Percentiles rank a stretch among this genome's conserved stretches.
Evolutionary conservation across 1,140 invertebrate genomes (phyloP).

Genomic region (Apocrypta bakeri): DNA sequence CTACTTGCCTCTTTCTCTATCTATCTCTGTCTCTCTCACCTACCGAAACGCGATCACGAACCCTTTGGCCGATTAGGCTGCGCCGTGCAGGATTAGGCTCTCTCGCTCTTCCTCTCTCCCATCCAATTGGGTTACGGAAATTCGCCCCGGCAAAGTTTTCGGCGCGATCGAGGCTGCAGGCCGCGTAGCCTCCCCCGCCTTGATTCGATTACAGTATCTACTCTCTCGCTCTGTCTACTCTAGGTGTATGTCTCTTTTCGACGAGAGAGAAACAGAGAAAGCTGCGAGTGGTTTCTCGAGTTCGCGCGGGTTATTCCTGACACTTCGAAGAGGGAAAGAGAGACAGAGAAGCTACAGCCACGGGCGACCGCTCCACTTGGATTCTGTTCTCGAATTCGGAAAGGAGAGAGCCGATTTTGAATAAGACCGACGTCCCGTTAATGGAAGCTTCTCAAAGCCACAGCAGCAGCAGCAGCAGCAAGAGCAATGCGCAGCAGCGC

Average conservation of each 20-base stretch:
- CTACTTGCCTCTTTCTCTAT: not conserved
- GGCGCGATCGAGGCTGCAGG: conserved; percentile 17
- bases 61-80: conserved; percentile 35
- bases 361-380: conserved; percentile 4
- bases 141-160: conserved; percentile 45
- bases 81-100: conserved; percentile 14
- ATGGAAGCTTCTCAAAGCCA: too few relatives aligned
- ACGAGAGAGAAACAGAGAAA: not conserved
- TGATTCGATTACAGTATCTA: conserved; percentile 40
- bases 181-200: conserved; percentile 16
- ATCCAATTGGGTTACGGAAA: conserved; percentile 47
- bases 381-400: conserved; percentile 6
- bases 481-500: too few relatives aligned
- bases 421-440: not conserved
- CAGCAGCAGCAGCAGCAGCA: too few relatives aligned
- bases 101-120: not conserved
- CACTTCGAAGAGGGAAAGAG: too few relatives aligned
- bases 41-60: conserved; percentile 33
- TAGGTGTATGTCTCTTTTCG: conserved; percentile 7
- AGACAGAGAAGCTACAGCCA: not conserved
- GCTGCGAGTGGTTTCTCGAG: conserved; percentile 2
- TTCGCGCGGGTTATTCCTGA: conserved; percentile 18
- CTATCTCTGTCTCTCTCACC: not conserved
- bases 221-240: not conserved
- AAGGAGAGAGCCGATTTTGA: not conserved